These are phyloP conservation scores for Montipora cactus DNA, from an alignment of 64 coral and sea anemone genomes.

Conservation along the genomic window DNA sequence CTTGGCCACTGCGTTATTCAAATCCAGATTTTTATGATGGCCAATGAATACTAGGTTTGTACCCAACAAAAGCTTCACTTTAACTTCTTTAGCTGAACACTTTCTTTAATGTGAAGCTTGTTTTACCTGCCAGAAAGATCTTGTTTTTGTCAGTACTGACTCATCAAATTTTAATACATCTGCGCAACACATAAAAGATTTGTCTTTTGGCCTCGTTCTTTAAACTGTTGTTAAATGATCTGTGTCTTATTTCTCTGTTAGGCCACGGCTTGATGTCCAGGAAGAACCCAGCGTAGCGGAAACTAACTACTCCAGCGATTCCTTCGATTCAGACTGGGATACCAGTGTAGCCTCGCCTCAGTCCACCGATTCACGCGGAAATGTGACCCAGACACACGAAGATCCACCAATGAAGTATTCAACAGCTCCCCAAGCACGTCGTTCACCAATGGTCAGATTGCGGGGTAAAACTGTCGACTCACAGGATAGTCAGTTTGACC, in stretches of 20 bases:
- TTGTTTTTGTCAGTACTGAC: too few relatives aligned
- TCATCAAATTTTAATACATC: too few relatives aligned
- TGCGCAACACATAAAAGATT: too few relatives aligned
- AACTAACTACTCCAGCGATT: conserved; percentile 24
- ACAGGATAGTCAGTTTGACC: conserved; percentile 69
- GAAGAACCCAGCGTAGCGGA: conserved; percentile 55
- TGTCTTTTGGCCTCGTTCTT: too few relatives aligned
- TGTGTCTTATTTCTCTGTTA: background rate
- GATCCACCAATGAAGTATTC: background rate
- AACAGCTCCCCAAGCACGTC: background rate
- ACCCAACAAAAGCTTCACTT: too few relatives aligned
- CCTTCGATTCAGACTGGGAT: conserved; percentile 32
- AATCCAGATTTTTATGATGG: too few relatives aligned
- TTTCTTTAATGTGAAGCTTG: too few relatives aligned
- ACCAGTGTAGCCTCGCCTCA: conserved; percentile 7
- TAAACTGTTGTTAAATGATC: too few relatives aligned
- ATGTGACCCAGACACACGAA: background rate
- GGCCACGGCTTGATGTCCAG: conserved; percentile 57
- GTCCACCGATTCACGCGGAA: background rate
- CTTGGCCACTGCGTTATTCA: too few relatives aligned
- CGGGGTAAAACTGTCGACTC: conserved; percentile 76
- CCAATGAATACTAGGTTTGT: too few relatives aligned
- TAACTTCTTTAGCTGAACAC: too few relatives aligned
- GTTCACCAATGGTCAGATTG: conserved; percentile 45
- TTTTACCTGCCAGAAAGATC: too few relatives aligned